These are phyloP conservation scores for Lucilia cuprina DNA, from an alignment of 1,140 invertebrate genomes.

Conservation along the genomic window DNA sequence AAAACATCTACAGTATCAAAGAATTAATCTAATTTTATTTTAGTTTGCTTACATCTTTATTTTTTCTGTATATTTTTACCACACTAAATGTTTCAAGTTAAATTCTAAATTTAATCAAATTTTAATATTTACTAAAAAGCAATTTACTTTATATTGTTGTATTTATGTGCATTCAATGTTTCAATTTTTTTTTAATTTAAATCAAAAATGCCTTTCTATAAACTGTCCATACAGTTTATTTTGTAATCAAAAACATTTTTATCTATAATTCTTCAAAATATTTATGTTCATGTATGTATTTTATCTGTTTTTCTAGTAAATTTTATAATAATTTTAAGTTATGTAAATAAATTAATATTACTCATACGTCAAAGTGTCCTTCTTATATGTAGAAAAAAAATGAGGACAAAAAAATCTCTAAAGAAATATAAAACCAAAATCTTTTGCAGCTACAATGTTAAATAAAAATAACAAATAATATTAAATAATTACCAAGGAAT, in stretches of 20 bases:
- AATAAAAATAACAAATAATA: slow-evolving; percentile 4
- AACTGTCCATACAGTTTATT: too few species aligned
- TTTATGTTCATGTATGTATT: not conserved
- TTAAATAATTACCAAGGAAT: slow-evolving; percentile 12
- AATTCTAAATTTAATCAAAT: too few species aligned
- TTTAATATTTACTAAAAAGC: too few species aligned
- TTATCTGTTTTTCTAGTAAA: not conserved
- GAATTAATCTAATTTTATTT: too few species aligned
- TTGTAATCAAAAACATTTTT: not conserved
- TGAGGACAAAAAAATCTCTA: not conserved
- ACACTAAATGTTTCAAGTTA: too few species aligned
- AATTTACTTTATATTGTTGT: too few species aligned
- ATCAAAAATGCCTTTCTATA: too few species aligned
- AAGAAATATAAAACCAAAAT: not conserved
- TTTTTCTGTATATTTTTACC: too few species aligned
- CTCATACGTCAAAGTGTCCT: not conserved
- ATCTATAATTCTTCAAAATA: not conserved
- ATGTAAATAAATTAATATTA: not conserved
- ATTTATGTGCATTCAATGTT: too few species aligned
- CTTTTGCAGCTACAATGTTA: not conserved
- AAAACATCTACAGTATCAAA: too few species aligned
- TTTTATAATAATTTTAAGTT: not conserved
- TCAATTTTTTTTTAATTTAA: too few species aligned
- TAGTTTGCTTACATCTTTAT: too few species aligned
- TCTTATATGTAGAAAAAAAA: not conserved